Evolutionary conservation across 2,888 invertebrate species (phyloP).

Genomic region (Melieria picta): DNA sequence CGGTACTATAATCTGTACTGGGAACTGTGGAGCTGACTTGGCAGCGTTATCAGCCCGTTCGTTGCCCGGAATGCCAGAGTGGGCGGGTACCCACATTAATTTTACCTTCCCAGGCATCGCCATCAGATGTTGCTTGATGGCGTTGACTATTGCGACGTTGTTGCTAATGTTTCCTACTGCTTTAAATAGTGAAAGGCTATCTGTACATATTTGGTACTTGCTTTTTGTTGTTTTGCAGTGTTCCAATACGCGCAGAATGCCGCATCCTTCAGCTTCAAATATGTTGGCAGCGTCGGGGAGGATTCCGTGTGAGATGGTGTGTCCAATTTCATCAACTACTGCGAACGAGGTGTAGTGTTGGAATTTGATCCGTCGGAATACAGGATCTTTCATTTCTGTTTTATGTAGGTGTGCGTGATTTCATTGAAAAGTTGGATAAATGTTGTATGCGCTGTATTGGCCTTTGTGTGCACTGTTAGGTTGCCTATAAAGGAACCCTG

Average conservation of each 20-base stretch:
- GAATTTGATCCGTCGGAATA: neutral
- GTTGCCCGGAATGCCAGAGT: neutral
- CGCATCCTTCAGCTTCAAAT: neutral
- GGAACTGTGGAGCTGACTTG: too few relatives aligned
- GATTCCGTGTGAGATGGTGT: neutral
- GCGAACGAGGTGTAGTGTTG: neutral
- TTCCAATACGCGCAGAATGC: neutral
- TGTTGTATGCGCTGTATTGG: too few relatives aligned
- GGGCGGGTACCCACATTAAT: neutral
- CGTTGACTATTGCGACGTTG: too few relatives aligned
- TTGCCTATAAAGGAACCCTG: too few relatives aligned
- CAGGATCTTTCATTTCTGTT: neutral
- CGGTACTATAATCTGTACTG: too few relatives aligned
- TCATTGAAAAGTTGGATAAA: neutral
- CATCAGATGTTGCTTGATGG: too few relatives aligned
- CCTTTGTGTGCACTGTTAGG: too few relatives aligned
- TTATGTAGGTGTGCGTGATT: neutral
- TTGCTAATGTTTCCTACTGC: too few relatives aligned
- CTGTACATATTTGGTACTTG: too few relatives aligned
- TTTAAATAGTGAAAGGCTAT: too few relatives aligned
- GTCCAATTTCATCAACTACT: neutral
- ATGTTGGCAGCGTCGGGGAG: neutral
- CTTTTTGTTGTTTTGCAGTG: neutral
- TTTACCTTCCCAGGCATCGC: too few relatives aligned
- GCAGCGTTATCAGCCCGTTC: neutral